Evolutionary conservation across 1,140 invertebrate genomes (phyloP), one percentile per base, ranked within the genome.

Genomic region (Bilobella aurantiaca): DNA sequence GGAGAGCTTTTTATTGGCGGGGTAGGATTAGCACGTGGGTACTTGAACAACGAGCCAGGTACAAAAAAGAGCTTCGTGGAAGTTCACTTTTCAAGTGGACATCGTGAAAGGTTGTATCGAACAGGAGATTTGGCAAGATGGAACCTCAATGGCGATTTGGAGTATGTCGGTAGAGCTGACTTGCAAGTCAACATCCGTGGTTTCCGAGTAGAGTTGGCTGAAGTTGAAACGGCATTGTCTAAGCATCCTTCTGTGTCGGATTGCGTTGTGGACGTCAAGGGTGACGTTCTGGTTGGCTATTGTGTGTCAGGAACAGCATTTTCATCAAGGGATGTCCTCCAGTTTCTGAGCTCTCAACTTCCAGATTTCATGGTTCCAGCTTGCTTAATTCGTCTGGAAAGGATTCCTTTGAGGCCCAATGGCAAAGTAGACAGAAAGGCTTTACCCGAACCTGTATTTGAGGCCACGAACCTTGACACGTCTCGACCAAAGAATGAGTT

Each of bases 341-440:
- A 42, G 34, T 12, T 8, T 42, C 8, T 42, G 18, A 12, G 34
- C 8, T 42, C 8, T 18, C 34, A 42, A 42, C 34, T 42, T 12
- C 34, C 34, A 42, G 34, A 42, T 8, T 42, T 12, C 18, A 42
- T 42, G 34, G 18, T 42, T 12, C 34, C 34, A 42, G 8, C 34
- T 8, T 8, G 34, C 8, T 42, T 64, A 8, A 30, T 62, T 8
- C 8, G 18, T 12, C 8, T 42, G 18, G 34, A 42, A 18, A 42
- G 18, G 34, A 42, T 42, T 18, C 34, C 34, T 8, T 42, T 42
- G 18, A 42, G 8, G 8, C 34, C 34, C 8, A 42, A 42, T 46
- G 59, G 59, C 8, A 42, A 42, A 42, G 34, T 42, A 42, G 34
- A 42, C n/a, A n/a, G n/a, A n/a, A n/a, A n/a, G n/a, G n/a, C n/a